Percentiles rank a stretch among this genome's conserved stretches.
Evolutionary conservation across 2,113 vertebrate species (phyloP).

Genomic region (Microcebus ravelobensis): DNA sequence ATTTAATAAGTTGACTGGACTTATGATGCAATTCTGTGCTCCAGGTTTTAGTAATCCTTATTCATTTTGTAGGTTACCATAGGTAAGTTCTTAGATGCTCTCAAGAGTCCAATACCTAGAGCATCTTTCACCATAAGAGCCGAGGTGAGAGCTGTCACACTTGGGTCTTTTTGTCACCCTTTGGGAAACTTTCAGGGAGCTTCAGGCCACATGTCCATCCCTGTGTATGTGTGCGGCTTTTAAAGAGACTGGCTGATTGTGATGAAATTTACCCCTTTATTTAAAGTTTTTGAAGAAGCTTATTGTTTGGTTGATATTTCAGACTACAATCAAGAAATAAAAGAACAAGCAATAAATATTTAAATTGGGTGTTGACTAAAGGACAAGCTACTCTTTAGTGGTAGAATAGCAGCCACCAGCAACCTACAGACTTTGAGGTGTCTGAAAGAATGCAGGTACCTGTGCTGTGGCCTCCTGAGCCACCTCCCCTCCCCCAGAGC

Average conservation of each 20-base stretch:
- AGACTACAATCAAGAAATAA: conserved; percentile 9
- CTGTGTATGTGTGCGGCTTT: neutral
- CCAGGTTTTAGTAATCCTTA: neutral
- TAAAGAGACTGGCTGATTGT: neutral
- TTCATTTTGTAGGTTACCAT: neutral
- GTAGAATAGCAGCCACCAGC: neutral
- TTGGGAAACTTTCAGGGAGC: neutral
- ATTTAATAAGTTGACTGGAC: neutral
- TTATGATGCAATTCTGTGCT: neutral
- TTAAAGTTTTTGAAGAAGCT: neutral
- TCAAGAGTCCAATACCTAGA: neutral
- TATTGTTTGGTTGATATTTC: neutral
- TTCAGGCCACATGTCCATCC: neutral
- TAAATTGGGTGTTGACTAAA: neutral
- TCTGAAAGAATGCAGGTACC: neutral
- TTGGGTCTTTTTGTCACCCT: neutral
- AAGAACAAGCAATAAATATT: neutral
- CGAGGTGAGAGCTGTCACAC: neutral
- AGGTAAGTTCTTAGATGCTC: neutral
- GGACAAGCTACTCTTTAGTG: neutral
- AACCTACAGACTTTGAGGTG: neutral
- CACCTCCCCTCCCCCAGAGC: neutral
- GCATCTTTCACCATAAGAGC: neutral
- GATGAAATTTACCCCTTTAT: neutral
- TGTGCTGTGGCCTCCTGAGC: neutral